Evolutionary conservation across 2,888 invertebrate species (phyloP), one percentile per base, ranked within the genome.

Genomic region (Drosophila pseudotalamancana): DNA sequence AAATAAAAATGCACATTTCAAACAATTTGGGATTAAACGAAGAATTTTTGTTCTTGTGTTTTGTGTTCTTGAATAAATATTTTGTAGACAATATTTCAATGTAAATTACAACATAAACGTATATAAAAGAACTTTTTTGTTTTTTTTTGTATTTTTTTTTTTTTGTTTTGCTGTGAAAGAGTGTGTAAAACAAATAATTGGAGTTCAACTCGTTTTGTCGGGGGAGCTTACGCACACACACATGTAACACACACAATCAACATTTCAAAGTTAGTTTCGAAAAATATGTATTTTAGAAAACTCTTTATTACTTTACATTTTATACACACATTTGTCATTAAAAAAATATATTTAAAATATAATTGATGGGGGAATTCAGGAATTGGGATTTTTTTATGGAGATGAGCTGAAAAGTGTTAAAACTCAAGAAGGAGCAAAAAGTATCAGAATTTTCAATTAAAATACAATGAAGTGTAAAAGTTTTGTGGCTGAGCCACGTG

Each of bases 1-100:
- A 62, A 87, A 87, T 85, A 85, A 87, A 87, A 83, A 87, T 85
- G 76, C 83, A 79, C 51, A 73, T 67, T 81, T 69, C 16, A 46
- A 77, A 74, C 61, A 46, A 35, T 64, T 67, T 73, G 68, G 42
- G 71, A 61, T 71, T 69, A 72, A 75, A 60, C 73, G 63, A 79
- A 74, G 35, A 37, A 57, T 46, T 67, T 67, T 71, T 63, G 72
- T 65, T 69, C 27, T 43, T 29, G 65, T 51, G 66, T 64, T 49
- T 46, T 60, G 43, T 64, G 76, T 76, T 75, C 64, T 74, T 75
- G 73, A 75, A 84, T 83, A 83, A 83, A 83, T 84, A 82, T 77
- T 59, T 53, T 77, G 55, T 49, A 49, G 82, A 84, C 79, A 82
- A 75, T 79, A 81, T 77, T 74, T 77, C 42, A 54, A 70, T 61